These are phyloP conservation scores for Acromyrmex echinatior DNA, from an alignment of 1,140 invertebrate genomes.

Conservation along the genomic window DNA sequence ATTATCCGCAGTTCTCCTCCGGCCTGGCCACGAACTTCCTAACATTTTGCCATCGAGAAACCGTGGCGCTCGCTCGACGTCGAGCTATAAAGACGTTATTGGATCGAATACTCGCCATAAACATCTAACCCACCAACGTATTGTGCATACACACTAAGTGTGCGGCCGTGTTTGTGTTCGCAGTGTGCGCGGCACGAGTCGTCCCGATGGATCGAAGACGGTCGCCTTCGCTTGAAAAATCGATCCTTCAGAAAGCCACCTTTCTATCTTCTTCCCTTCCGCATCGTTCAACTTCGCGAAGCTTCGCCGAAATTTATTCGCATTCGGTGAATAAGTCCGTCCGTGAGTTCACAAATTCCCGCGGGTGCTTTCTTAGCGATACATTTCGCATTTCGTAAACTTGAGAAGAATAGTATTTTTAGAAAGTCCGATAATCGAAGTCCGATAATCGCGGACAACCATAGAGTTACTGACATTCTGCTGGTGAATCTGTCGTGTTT, in stretches of 20 bases:
- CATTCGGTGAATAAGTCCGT: slow-evolving; percentile 53
- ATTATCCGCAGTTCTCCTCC: slow-evolving; percentile 50
- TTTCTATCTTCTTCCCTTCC: background rate
- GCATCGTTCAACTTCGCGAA: slow-evolving; percentile 5
- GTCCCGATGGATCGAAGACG: slow-evolving; percentile 52
- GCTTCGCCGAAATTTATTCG: slow-evolving; percentile 70
- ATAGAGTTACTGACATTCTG: slow-evolving; percentile 17
- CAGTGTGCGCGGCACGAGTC: slow-evolving; percentile 14
- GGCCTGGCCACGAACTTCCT: slow-evolving; percentile 34
- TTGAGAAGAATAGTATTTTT: background rate
- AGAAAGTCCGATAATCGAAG: slow-evolving; percentile 30
- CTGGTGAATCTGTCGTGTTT: background rate
- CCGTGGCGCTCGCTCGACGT: slow-evolving; percentile 44
- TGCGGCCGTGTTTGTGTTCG: background rate
- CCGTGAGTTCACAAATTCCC: slow-evolving; percentile 39
- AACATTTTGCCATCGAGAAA: slow-evolving; percentile 54
- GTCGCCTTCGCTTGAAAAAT: slow-evolving; percentile 56
- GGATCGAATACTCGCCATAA: slow-evolving; percentile 65
- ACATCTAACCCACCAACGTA: slow-evolving; percentile 34
- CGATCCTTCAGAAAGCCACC: slow-evolving; percentile 15
- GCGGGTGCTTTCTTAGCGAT: slow-evolving; percentile 43
- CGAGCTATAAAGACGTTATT: slow-evolving; percentile 64
- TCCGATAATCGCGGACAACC: background rate
- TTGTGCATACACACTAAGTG: slow-evolving; percentile 2
- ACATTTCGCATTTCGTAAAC: slow-evolving; percentile 39